Evolutionary conservation across 2,113 vertebrate species (phyloP).

Genomic region (Numida meleagris): DNA sequence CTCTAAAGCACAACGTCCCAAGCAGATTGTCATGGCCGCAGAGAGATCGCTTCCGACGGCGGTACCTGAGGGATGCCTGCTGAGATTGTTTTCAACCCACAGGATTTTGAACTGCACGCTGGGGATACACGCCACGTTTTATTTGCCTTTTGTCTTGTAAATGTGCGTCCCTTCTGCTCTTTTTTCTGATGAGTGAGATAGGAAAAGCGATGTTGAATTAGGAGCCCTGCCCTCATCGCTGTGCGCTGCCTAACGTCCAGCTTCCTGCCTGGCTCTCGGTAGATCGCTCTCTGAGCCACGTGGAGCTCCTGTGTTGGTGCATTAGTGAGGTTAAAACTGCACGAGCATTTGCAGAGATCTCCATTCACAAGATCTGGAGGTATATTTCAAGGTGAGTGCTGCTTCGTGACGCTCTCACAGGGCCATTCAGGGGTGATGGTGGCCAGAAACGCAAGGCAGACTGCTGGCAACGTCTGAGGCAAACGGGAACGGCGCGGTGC

Average conservation of each 20-base stretch:
- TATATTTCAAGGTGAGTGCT: not conserved
- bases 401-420: not conserved
- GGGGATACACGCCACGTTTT: not conserved
- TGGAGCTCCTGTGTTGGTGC: not conserved
- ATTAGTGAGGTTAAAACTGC: not conserved
- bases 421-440: rapidly evolving
- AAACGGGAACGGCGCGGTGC: not conserved
- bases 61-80: not conserved
- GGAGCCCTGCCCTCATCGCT: not conserved
- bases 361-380: not conserved
- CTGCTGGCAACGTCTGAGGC: not conserved
- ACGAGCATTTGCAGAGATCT: not conserved
- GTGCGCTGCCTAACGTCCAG: not conserved
- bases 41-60: not conserved
- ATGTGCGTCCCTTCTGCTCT: not conserved
- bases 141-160: not conserved
- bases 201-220: not conserved
- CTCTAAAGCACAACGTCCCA: not conserved
- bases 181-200: not conserved
- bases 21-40: not conserved
- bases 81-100: not conserved
- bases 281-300: not conserved
- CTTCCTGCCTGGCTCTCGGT: not conserved
- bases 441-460: not conserved
- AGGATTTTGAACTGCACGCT: not conserved